phyloP scores from a whole-genome alignment of 2,797 vertebrate species.

The Lagodon rhomboides region DNA sequence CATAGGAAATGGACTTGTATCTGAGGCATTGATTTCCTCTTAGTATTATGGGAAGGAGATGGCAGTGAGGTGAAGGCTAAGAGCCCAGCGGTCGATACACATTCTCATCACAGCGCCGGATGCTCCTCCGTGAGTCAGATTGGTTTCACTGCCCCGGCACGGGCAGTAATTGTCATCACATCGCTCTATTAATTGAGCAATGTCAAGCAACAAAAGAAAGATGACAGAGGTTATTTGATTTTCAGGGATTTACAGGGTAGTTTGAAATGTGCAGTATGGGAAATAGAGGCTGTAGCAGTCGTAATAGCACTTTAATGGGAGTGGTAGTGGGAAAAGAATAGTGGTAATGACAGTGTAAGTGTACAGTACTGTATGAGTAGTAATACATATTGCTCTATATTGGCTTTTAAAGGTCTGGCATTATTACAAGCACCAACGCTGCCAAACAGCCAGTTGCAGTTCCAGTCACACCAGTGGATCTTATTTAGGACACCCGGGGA shows the following conservation, averaged over 20 bases:
- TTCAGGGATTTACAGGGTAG: conserved; percentile 38
- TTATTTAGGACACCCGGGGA: no score
- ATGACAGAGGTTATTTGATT: conserved; percentile 44
- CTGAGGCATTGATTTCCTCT: conserved; percentile 78
- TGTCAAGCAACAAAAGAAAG: conserved; percentile 33
- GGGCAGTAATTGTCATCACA: conserved; percentile 33
- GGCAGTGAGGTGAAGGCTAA: conserved; percentile 69
- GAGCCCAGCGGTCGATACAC: conserved; percentile 74
- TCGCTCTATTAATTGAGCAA: conserved; percentile 65
- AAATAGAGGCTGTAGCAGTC: conserved; percentile 12
- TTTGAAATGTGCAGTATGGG: conserved; percentile 17
- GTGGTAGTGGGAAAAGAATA: not conserved
- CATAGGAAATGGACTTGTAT: conserved; percentile 80
- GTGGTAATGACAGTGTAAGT: not conserved
- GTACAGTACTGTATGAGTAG: not conserved
- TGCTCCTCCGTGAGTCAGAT: conserved; percentile 45
- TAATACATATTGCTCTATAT: not conserved
- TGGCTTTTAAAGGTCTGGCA: not conserved
- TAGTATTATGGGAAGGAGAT: conserved; percentile 70
- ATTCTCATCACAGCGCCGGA: conserved; percentile 69
- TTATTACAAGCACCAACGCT: not conserved
- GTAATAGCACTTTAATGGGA: conserved; percentile 10
- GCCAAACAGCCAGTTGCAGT: no score
- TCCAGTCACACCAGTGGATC: no score
- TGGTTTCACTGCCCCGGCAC: conserved; percentile 37